These are phyloP conservation scores for Dendropsophus ebraccatus DNA, from an alignment of 2,113 vertebrate genomes.

Conservation along the genomic window DNA sequence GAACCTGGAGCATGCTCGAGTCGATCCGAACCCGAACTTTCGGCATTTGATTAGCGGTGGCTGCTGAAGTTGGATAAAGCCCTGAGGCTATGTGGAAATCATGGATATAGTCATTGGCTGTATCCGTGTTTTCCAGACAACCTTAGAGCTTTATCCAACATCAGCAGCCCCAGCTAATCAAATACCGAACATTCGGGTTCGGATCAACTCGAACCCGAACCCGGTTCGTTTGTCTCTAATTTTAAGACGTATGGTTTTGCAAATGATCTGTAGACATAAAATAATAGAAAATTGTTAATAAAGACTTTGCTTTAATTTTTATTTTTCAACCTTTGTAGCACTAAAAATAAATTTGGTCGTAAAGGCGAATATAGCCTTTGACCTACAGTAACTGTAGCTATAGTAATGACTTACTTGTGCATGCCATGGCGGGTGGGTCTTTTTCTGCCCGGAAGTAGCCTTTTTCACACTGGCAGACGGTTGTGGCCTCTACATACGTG, in stretches of 20 bases:
- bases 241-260: neutral
- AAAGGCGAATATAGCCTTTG: neutral
- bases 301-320: neutral
- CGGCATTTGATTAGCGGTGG: too few species aligned
- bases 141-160: too few species aligned
- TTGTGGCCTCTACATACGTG: conserved; percentile 85
- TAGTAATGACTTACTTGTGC: conserved; percentile 85
- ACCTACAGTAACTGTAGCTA: neutral
- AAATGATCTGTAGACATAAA: neutral
- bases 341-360: neutral
- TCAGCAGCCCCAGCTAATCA: too few species aligned
- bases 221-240: too few species aligned
- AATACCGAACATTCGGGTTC: too few species aligned
- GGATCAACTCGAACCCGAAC: too few species aligned
- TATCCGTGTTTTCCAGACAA: too few species aligned
- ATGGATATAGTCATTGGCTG: too few species aligned
- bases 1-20: too few species aligned
- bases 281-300: neutral
- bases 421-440: conserved; percentile 94
- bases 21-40: too few species aligned
- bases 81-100: too few species aligned
- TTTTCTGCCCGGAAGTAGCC: conserved; percentile 90
- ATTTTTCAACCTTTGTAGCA: neutral
- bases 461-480: conserved; percentile 88
- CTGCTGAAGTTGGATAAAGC: too few species aligned